Evolutionary conservation across 92 coral and sea anemone species (phyloP), one percentile per base, ranked within the genome.

Genomic region (Meandrina meandrites): DNA sequence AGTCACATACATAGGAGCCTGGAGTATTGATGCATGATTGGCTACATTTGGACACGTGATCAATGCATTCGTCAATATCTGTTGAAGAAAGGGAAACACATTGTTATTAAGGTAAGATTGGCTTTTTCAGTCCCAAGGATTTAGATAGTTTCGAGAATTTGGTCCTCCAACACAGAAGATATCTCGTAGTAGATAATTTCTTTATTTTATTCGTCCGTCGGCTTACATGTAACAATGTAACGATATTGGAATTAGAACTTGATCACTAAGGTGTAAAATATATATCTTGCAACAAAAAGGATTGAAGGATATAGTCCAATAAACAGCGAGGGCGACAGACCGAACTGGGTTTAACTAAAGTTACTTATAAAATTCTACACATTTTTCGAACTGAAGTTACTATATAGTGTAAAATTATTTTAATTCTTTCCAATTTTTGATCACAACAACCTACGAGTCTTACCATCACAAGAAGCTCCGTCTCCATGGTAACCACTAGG

Each of bases 1-100:
- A 95, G 37, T 81, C 70, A 75, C 98, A 95, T 58, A 40, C 67
- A 80, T 80, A 95, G 14, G 96, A 93, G 0, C 98, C 98, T 5
- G 92, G 93, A 37, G 89, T 78, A 76, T 95, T 95, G 64, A 89
- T 78, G 57, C 98, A 95, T 34, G 50, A 56, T 84, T 88, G 91
- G 79, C 89, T 87, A 62, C 98, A 95, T 58, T 37, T 51, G 19
- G 89, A 56, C 45, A 76, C 87, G 37, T 75, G 66, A 57, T 22
- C 35, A 69, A 35, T 71, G 64, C 98, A 95, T 35, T 95, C 98
- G 75, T 95, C 90, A 45, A 91, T 77, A 79, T 95, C 98, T 95
- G 37, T 47, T 36, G 76, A 73, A 35, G 8, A 47, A 42, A 31
- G 4, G 16, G 51, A 53, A 72, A 21, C 15, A 34, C 8, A 30